phyloP scores from a whole-genome alignment of 2,797 vertebrate genomes.

The Schizopygopsis malacanthus region DNA sequence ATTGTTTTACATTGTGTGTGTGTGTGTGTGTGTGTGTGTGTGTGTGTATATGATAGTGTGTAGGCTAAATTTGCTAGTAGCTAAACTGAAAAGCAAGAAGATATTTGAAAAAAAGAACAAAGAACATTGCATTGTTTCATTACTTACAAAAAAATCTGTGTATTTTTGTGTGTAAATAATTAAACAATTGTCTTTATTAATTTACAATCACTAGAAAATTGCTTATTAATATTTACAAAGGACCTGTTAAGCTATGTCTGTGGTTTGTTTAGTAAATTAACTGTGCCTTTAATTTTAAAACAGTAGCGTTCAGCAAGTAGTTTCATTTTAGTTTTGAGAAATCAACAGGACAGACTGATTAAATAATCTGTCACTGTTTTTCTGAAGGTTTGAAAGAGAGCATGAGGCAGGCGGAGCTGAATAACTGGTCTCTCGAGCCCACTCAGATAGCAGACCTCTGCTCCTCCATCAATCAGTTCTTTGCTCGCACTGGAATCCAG shows the following conservation, averaged over 20 bases:
- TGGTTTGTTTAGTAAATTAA: constrained; percentile 4
- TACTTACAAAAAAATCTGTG: background rate
- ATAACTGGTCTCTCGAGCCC: constrained; percentile 93
- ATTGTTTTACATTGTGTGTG: no score
- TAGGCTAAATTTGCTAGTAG: background rate
- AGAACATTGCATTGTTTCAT: background rate
- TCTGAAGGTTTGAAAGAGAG: constrained; percentile 88
- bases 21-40: no score
- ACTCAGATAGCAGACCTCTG: constrained; percentile 93
- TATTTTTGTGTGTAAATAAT: background rate
- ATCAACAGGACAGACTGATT: background rate
- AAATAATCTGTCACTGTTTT: background rate
- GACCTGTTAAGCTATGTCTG: background rate
- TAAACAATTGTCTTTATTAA: constrained; percentile 50
- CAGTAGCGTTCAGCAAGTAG: background rate
- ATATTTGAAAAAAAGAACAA: constrained; percentile 75
- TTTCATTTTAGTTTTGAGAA: constrained; percentile 1
- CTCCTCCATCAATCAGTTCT: constrained; percentile 94
- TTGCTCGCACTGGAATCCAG: constrained; percentile 91
- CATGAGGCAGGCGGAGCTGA: constrained; percentile 93
- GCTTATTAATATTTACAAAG: constrained; percentile 65
- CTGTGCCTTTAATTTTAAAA: background rate
- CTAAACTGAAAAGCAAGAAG: constrained; percentile 51
- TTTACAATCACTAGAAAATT: constrained; percentile 73
- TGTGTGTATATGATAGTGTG: no score